phyloP scores from a whole-genome alignment of 2,888 invertebrate genomes.

The Agrochola circellaris region DNA sequence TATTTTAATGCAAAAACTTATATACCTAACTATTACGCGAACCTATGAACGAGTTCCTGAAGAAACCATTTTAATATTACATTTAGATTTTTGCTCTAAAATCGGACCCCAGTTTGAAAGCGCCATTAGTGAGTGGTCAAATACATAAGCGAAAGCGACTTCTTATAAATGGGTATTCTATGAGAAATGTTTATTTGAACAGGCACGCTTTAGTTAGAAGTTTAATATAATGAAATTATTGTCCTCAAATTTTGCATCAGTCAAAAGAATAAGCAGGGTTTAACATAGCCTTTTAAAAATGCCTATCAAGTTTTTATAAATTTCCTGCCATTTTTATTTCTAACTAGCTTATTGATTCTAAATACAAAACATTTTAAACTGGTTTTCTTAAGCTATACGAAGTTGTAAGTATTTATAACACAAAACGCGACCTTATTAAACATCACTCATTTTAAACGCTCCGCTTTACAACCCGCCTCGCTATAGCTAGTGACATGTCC shows the following conservation, averaged over 20 bases:
- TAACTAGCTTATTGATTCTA: not conserved
- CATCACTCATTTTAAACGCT: not conserved
- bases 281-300: not conserved
- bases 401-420: not conserved
- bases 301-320: not conserved
- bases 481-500: conserved; percentile 49
- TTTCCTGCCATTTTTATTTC: not conserved
- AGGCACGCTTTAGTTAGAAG: too few species aligned
- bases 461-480: conserved; percentile 26
- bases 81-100: conserved; percentile 77
- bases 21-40: conserved; percentile 53
- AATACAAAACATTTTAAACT: not conserved
- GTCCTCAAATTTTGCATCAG: not conserved
- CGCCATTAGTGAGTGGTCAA: conserved; percentile 62
- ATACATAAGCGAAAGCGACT: conserved; percentile 50
- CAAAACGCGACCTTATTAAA: not conserved
- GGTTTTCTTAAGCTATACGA: not conserved
- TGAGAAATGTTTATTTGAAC: not conserved
- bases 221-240: not conserved
- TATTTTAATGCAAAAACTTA: conserved; percentile 63
- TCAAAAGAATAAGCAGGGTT: not conserved
- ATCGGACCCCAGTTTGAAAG: conserved; percentile 71
- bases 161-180: not conserved
- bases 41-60: conserved; percentile 73
- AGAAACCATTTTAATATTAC: conserved; percentile 81